Evolutionary conservation across 2,113 vertebrate species (phyloP), one percentile per base, ranked within the genome.

Genomic region (Microcebus murinus): DNA sequence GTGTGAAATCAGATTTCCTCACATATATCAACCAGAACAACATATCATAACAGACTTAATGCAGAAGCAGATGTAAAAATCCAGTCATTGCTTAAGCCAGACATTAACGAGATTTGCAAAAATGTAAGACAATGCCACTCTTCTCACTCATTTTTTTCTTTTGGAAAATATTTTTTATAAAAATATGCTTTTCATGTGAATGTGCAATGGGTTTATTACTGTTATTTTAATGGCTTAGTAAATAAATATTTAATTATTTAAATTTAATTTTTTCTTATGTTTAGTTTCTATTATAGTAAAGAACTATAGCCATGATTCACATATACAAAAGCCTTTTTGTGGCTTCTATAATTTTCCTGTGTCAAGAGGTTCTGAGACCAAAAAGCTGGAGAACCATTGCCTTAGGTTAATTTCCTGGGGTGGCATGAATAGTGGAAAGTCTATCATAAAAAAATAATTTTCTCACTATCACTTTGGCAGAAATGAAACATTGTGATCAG

Each of bases 111-210:
- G 17, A 92, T 80, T 17, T 81, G 7, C 29, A 95, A 93, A 91
- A 88, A 83, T 65, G 14, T 34, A 92, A 88, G 88, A 84, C 81
- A 59, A 85, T 80, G 13, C 10, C 39, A 80, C 39, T 80, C 45
- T 88, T 76, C 68, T 79, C 9, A 81, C 10, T 96, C n/a, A 81
- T 7, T 59, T 91, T 87, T 89, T 88, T 84, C 52, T 45, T 76
- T 94, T 67, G 31, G 42, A 83, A 91, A 92, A 92, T 27, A 76
- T 17, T 79, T 94, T 88, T 87, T 55, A 76, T 76, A 67, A 96
- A 97, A 94, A 93, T 57, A 68, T 73, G 21, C 57, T 61, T 86
- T 42, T 71, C 31, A 73, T 45, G 29, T 14, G 94, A 89, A 76
- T 9, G 76, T 73, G 3, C 21, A 95, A 68, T 70, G 8, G 25